These are phyloP conservation scores for Pygoscelis antarcticus DNA, from an alignment of 2,113 vertebrate genomes.

Conservation along the genomic window DNA sequence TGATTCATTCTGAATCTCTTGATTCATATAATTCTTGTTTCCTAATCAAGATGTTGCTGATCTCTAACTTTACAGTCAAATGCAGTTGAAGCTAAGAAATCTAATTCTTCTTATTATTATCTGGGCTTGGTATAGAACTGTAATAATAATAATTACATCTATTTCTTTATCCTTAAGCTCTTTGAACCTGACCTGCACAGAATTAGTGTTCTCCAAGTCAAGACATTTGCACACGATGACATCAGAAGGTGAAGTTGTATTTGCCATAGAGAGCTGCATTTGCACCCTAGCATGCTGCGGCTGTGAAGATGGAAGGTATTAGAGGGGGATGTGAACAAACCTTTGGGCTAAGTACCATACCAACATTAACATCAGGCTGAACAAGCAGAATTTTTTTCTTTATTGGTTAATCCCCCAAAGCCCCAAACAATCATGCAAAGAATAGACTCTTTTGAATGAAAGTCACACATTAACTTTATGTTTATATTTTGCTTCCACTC, in stretches of 20 bases:
- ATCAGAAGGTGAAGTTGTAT: not conserved
- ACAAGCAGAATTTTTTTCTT: conserved; percentile 7
- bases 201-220: not conserved
- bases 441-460: conserved; percentile 17
- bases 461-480: conserved; percentile 50
- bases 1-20: conserved; percentile 24
- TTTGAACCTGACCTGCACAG: not conserved
- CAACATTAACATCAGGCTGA: not conserved
- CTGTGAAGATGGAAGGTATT: not conserved
- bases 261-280: not conserved
- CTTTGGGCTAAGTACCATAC: not conserved
- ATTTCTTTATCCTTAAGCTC: conserved; percentile 3
- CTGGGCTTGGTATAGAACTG: not conserved
- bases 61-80: conserved; percentile 12
- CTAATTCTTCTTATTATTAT: conserved; percentile 15
- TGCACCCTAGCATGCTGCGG: not conserved
- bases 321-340: not conserved
- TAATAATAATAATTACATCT: not conserved
- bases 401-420: conserved; percentile 27
- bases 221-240: not conserved
- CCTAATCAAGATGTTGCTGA: not conserved
- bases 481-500: conserved; percentile 1
- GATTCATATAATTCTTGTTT: not conserved
- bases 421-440: not conserved
- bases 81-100: not conserved